Evolutionary conservation across 2,797 vertebrate genomes (phyloP).

Genomic region (Glossophaga mutica): DNA sequence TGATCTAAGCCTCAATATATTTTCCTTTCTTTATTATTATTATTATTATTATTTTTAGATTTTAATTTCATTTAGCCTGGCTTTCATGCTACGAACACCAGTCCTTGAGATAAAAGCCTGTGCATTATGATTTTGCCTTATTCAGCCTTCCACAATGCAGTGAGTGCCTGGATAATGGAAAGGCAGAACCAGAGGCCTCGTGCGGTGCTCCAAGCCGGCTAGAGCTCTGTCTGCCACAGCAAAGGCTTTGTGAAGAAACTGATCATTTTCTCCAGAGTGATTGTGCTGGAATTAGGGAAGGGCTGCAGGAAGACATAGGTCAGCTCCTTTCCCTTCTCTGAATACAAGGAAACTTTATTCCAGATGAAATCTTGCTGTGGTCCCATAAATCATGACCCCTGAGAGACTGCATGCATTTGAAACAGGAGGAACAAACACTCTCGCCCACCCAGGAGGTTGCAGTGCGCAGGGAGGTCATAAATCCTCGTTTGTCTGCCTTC

Average conservation of each 20-base stretch:
- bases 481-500: background rate
- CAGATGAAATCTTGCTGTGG: background rate
- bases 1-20: conserved; percentile 11
- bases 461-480: background rate
- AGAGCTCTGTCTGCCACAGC: background rate
- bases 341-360: conserved; percentile 16
- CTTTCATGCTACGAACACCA: background rate
- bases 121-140: background rate
- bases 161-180: background rate
- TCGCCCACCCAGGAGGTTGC: no score
- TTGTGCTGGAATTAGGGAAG: background rate
- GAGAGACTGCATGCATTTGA: background rate
- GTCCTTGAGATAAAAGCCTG: conserved; percentile 13
- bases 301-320: background rate
- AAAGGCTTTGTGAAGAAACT: background rate
- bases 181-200: background rate
- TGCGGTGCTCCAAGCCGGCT: background rate
- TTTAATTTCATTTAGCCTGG: conserved; percentile 56
- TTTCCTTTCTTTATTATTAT: background rate
- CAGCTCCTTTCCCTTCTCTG: background rate
- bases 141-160: conserved; percentile 14
- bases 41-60: background rate
- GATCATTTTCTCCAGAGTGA: background rate
- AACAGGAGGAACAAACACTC: background rate
- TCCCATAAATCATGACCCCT: conserved; percentile 23